These are phyloP conservation scores for Tholera decimalis DNA, from an alignment of 2,888 invertebrate genomes.

Conservation along the genomic window DNA sequence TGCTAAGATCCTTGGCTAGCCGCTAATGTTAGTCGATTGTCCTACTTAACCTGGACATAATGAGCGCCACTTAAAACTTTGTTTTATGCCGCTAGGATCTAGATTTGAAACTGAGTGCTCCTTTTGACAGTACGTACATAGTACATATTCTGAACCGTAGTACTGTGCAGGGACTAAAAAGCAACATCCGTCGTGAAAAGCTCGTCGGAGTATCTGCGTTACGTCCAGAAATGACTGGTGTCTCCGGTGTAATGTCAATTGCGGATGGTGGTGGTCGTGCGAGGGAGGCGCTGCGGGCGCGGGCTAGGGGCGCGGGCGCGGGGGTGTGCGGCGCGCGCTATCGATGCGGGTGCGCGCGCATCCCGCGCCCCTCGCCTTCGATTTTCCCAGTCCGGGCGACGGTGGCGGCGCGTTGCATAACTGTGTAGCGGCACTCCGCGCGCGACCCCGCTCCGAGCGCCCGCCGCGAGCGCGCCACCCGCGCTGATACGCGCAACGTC, in stretches of 20 bases:
- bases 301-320: conserved; percentile 56
- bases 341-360: conserved; percentile 88
- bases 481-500: conserved; percentile 85
- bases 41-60: conserved; percentile 45
- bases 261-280: conserved; percentile 70
- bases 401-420: conserved; percentile 90
- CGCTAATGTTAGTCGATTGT: conserved; percentile 46
- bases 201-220: conserved; percentile 55
- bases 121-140: conserved; percentile 7
- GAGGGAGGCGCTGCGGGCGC: conserved; percentile 72
- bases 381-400: conserved; percentile 85
- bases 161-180: conserved; percentile 21
- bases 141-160: conserved; percentile 11
- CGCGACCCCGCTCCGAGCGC: conserved; percentile 89
- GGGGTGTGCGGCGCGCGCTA: conserved; percentile 72
- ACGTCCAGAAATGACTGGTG: conserved; percentile 71
- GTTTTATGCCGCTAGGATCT: conserved; percentile 27
- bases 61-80: conserved; percentile 29
- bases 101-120: neutral
- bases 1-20: conserved; percentile 50
- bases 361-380: conserved; percentile 84
- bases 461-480: conserved; percentile 87
- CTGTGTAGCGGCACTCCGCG: conserved; percentile 89
- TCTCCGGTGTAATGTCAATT: conserved; percentile 82
- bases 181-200: conserved; percentile 58